Evolutionary conservation across 2,888 invertebrate genomes (phyloP), one percentile per base, ranked within the genome.

Genomic region (Saturnia pavonia): DNA sequence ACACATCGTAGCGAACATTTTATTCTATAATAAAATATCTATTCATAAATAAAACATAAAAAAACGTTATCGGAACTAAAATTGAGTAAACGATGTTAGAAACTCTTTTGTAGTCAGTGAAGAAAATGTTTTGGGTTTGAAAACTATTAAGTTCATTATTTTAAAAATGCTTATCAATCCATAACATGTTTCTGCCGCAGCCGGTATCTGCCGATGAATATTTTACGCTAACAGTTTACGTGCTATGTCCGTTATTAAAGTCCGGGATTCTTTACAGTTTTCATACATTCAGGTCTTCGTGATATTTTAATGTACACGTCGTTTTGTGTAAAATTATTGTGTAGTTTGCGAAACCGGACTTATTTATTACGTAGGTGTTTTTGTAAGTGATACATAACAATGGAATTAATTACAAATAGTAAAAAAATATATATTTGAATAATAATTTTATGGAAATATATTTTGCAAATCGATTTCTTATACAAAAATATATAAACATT

Each of bases 171-270:
- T 60, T 60, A 60, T 60, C 57, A 2, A 16, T 60, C 11, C 14
- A 60, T 60, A 60, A 12, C 14, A 60, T 27, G 25, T 60, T 27
- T 25, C 27, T 27, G 27, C 25, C 14, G 54, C 22, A 2, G n/a
- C 16, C 63, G 40, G 9, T 65, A 3, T 9, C 65, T 16, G 27
- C 8, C 27, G 14, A 27, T 27, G 22, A 25, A 67, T 40, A 14
- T 42, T 12, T 3, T 8, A n/a, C 45, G 43, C 60, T 27, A 27
- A 27, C 34, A 69, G 63, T 65, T 69, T 69, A 63, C 69, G 69
- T 69, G n/a, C 27, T 63, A 48, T 12, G 65, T 48, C 48, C 43
- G 69, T 34, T 27, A 40, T 42, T 60, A 71, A 63, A 63, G 57
- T 67, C 57, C 27, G 66, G 67, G 54, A 70, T 67, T 66, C 43